Evolutionary conservation across 2,888 invertebrate species (phyloP).

Genomic region (Tipula lateralis): DNA sequence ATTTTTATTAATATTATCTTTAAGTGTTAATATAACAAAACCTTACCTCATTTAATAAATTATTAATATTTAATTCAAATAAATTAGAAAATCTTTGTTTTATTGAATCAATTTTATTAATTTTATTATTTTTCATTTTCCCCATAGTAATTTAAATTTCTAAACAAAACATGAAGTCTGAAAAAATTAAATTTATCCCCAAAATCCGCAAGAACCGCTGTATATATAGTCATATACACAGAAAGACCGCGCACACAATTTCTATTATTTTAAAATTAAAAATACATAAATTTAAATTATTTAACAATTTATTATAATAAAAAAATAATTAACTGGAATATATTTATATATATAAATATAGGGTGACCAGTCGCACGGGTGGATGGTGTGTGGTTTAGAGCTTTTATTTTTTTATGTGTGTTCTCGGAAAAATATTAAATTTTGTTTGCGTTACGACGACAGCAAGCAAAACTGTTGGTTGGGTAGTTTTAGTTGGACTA

Average conservation of each 20-base stretch:
- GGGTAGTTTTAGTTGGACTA: not conserved
- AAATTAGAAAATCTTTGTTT: not conserved
- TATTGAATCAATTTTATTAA: not conserved
- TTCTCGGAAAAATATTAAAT: not conserved
- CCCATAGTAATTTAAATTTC: not conserved
- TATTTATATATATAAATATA: not conserved
- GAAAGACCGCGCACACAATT: not conserved
- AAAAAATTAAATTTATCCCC: not conserved
- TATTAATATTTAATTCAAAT: not conserved
- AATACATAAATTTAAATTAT: slow-evolving; percentile 1
- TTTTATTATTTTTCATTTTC: slow-evolving; percentile 1
- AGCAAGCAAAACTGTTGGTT: not conserved
- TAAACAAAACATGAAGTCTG: not conserved
- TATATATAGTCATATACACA: not conserved
- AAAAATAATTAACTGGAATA: not conserved
- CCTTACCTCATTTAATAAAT: slow-evolving; percentile 2
- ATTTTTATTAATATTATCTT: not conserved
- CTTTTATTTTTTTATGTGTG: not conserved
- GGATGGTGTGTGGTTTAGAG: not conserved
- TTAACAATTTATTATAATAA: not conserved
- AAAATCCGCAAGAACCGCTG: not conserved
- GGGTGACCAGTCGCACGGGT: not conserved
- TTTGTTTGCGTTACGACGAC: not conserved
- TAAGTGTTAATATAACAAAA: not conserved
- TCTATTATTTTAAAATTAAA: not conserved